Conservation (phyloP, 2,888 invertebrate genomes). For the Mamestra brassicae region DNA sequence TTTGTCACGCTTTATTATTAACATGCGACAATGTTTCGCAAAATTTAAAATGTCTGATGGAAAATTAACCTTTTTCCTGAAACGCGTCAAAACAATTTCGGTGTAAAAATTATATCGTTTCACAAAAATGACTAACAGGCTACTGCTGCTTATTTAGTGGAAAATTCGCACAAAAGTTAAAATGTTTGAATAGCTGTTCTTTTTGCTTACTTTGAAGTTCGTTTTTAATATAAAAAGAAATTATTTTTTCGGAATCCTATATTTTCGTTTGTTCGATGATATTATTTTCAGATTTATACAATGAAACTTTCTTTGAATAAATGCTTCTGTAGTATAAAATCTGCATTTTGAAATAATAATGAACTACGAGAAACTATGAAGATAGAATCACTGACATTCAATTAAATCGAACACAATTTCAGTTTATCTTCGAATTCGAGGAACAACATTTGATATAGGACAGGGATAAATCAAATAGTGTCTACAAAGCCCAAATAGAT, state of each 20-base stretch:
- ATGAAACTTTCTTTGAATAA: conserved; percentile 19
- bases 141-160: conserved; percentile 49
- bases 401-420: conserved; percentile 13
- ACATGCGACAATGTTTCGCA: conserved; percentile 50
- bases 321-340: not conserved
- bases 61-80: conserved; percentile 52
- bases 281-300: conserved; percentile 11
- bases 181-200: conserved; percentile 54
- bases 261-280: conserved; percentile 28
- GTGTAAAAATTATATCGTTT: conserved; percentile 51
- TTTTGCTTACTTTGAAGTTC: conserved; percentile 56
- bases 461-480: conserved; percentile 45
- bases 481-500: conserved; percentile 44
- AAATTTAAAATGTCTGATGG: conserved; percentile 53
- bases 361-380: conserved; percentile 11
- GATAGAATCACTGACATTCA: not conserved
- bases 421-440: conserved; percentile 14
- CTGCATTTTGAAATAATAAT: not conserved
- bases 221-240: conserved; percentile 47
- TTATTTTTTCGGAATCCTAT: conserved; percentile 29
- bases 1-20: conserved; percentile 69
- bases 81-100: conserved; percentile 60
- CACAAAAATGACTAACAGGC: conserved; percentile 52
- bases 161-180: conserved; percentile 58
- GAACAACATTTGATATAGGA: conserved; percentile 33